Conservation (phyloP, 2,113 vertebrate species). For the Sclerurus mexicanus region DNA sequence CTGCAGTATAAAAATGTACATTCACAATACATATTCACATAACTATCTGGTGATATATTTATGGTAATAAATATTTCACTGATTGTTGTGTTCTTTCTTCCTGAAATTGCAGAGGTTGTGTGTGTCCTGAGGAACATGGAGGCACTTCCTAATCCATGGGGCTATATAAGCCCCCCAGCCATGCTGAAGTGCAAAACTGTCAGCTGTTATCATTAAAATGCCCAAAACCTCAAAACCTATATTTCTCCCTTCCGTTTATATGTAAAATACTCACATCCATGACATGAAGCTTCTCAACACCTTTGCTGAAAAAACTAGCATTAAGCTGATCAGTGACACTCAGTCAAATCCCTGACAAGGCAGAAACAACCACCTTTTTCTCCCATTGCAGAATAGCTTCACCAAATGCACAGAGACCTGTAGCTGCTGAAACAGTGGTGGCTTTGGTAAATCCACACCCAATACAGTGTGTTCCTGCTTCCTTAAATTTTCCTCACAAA, state of each 20-base stretch:
- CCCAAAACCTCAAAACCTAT: too few relatives aligned
- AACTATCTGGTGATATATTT: background rate
- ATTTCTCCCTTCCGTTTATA: too few relatives aligned
- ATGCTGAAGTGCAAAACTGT: background rate
- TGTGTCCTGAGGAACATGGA: background rate
- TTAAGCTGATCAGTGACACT: background rate
- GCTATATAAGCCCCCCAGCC: background rate
- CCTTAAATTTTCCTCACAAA: background rate
- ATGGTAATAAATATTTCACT: background rate
- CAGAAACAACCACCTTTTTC: background rate
- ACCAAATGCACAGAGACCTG: background rate
- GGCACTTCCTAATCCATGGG: background rate
- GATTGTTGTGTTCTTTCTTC: background rate
- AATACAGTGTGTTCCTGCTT: background rate
- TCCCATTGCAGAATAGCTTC: background rate
- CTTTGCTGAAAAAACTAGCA: background rate
- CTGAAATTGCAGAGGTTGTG: background rate
- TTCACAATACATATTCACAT: fast-evolving
- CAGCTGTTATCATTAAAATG: background rate
- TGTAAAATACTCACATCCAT: background rate
- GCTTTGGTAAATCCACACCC: background rate
- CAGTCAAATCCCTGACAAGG: background rate
- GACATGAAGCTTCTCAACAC: background rate
- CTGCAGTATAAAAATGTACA: background rate
- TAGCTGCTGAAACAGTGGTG: background rate